Evolutionary conservation across 2,888 invertebrate genomes (phyloP), one percentile per base, ranked within the genome.

Genomic region (Laspeyria flexula): DNA sequence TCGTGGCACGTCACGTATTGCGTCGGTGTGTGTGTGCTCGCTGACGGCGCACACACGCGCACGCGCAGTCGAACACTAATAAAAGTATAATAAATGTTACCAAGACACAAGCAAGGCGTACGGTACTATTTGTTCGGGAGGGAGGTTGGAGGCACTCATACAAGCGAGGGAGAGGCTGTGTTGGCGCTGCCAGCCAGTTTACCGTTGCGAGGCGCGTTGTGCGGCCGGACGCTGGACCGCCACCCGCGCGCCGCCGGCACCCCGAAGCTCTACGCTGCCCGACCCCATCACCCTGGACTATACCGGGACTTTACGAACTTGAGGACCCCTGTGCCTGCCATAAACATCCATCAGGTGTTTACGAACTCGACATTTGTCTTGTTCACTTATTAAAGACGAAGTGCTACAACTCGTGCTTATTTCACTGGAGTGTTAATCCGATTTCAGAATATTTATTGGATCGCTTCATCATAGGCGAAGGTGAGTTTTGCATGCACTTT

Each of bases 191-290:
- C 81, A 82, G 88, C 84, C 90, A 92, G 92, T 92, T 92, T 92
- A 92, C 92, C 92, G 92, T 92, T 92, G 92, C 85, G 86, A 88
- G 91, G 92, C 92, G 92, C 91, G 89, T 87, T 80, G 90, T 88
- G 90, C 90, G 91, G 91, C 89, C 89, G 90, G 88, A 88, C 88
- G 88, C 81, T 76, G 83, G 82, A 77, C 85, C 86, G 86, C 83
- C 85, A 83, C 83, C 86, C 85, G 87, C 86, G 88, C 86, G 88
- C 86, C 86, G 85, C 88, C 87, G 87, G 86, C 86, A 79, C 81
- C 81, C 79, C 75, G 74, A 77, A 81, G 60, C 81, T 81, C 78
- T 76, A 73, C 75, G 69, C 68, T 74, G 73, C 70, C 63, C 67
- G 66, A 66, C 63, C 72, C 63, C 53, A 55, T 55, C 68, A 71